These are phyloP conservation scores for Kryphioiulus occultus DNA, from an alignment of 2,888 invertebrate genomes.

Conservation along the genomic window DNA sequence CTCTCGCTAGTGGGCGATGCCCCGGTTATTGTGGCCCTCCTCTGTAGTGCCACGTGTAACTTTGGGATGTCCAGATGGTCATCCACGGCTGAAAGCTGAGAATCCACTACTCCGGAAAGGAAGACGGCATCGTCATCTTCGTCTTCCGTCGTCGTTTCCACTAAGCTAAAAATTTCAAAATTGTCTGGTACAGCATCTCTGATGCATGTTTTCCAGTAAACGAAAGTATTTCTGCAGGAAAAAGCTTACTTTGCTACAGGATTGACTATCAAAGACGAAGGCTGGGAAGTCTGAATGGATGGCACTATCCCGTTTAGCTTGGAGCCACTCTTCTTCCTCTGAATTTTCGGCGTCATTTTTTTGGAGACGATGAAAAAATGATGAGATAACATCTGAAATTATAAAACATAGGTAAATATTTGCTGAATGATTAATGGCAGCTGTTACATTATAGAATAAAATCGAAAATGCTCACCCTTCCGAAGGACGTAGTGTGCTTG, in stretches of 20 bases:
- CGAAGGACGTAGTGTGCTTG: conserved; percentile 76
- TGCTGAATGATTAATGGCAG: neutral
- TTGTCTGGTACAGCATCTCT: neutral
- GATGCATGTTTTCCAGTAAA: conserved; percentile 51
- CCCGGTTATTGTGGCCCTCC: conserved; percentile 88
- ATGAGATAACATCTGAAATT: conserved; percentile 46
- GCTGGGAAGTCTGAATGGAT: neutral
- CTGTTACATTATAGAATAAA: neutral
- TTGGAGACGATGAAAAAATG: conserved; percentile 44
- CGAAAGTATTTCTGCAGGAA: neutral
- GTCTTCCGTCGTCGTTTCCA: conserved; percentile 58
- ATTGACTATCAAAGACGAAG: neutral
- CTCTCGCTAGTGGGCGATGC: conserved; percentile 73
- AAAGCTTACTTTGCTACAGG: neutral
- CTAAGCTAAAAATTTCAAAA: conserved; percentile 42
- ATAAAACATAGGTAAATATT: neutral
- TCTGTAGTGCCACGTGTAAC: conserved; percentile 76
- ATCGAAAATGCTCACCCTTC: conserved; percentile 68
- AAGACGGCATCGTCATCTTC: conserved; percentile 63
- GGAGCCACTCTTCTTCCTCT: conserved; percentile 8
- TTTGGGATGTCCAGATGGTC: conserved; percentile 76
- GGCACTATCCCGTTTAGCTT: neutral
- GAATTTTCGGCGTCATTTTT: conserved; percentile 41
- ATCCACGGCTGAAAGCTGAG: conserved; percentile 59
- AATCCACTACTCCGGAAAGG: conserved; percentile 60